A percentile compares a stretch with the other conserved stretches of the same genome.
Conservation (phyloP, 2,797 vertebrate genomes). For the Rhinella marina region DNA sequence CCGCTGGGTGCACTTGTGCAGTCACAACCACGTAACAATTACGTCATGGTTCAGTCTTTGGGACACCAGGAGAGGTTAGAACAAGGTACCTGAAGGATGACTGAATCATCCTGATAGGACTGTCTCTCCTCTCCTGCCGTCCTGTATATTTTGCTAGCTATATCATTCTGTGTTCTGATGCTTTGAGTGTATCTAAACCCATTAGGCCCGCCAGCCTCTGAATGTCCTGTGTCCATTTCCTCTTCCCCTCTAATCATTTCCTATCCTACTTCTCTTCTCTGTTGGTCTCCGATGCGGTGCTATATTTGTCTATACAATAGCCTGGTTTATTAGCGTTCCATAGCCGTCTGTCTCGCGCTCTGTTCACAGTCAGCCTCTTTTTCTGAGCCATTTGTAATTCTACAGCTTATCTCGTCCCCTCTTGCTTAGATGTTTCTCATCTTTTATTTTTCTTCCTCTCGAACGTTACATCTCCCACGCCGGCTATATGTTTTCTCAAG, state of each 20-base stretch:
- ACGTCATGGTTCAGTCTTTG: neutral
- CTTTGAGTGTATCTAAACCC: constrained; percentile 48
- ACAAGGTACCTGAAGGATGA: constrained; percentile 30
- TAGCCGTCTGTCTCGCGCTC: constrained; percentile 30
- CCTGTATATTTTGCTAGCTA: neutral
- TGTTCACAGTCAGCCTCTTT: constrained; percentile 27
- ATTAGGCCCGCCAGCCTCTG: constrained; percentile 28
- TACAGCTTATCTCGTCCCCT: constrained; percentile 3
- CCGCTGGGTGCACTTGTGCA: constrained; percentile 16
- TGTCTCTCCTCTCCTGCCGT: neutral
- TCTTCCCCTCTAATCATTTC: constrained; percentile 60
- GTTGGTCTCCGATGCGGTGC: constrained; percentile 37
- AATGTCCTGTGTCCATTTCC: constrained; percentile 48
- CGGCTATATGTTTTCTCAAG: constrained; percentile 45
- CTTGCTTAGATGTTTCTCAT: constrained; percentile 35
- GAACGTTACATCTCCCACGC: constrained; percentile 39
- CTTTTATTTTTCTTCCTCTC: constrained; percentile 36
- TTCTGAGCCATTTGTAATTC: constrained; percentile 35
- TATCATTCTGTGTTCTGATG: constrained; percentile 26
- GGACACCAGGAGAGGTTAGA: constrained; percentile 26
- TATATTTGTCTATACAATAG: constrained; percentile 59
- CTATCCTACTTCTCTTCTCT: constrained; percentile 49
- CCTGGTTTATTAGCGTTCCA: neutral
- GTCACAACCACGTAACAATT: neutral
- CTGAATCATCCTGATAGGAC: constrained; percentile 21